Evolutionary conservation across 2,113 vertebrate species (phyloP), one percentile per base, ranked within the genome.

Genomic region (Seriola rivoliana): DNA sequence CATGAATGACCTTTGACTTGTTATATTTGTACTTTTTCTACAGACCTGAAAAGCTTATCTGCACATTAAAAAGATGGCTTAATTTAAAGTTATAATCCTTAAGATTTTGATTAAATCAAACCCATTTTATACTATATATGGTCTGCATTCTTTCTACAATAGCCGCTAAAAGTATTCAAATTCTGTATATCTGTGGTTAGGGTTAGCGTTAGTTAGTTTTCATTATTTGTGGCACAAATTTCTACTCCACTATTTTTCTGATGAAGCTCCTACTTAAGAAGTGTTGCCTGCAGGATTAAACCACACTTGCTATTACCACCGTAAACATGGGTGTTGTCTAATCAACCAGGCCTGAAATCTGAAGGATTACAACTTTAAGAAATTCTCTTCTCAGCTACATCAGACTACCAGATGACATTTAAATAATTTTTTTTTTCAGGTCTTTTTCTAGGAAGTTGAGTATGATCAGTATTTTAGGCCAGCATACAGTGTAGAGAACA

Each of bases 11-110:
- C 10, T 40, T 57, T 70, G 10, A 65, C 68, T 23, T 52, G 63
- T 72, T 70, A 55, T 23, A 21, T 79, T 80, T 81, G 2, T 68
- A 70, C 19, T 55, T 71, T 55, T 84, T 71, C 25, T 65, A 32
- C 44, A 25, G 29, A 69, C 59, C 38, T 59, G 2, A 77, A 69
- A 69, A 67, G n/a, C 2, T 63, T 68, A 25, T 67, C 67, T 48
- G 44, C 25, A 65, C 62, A 65, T 8, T 29, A 81, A 70, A 48
- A 73, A 21, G 2, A 29, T 3, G 38, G 9, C 29, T 65, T 57
- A 4, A 66, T 59, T 77, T 84, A n/a, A 81, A 73, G 48, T 80
- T 69, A 17, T 57, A 70, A 29, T 84, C 17, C 25, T 78, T 62
- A 6, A 36, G 10, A 25, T 75, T 42, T 71, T 48, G 7, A 25